Evolutionary conservation across 2,888 invertebrate genomes (phyloP), one percentile per base, ranked within the genome.

Genomic region (Diaprepes abbreviatus): DNA sequence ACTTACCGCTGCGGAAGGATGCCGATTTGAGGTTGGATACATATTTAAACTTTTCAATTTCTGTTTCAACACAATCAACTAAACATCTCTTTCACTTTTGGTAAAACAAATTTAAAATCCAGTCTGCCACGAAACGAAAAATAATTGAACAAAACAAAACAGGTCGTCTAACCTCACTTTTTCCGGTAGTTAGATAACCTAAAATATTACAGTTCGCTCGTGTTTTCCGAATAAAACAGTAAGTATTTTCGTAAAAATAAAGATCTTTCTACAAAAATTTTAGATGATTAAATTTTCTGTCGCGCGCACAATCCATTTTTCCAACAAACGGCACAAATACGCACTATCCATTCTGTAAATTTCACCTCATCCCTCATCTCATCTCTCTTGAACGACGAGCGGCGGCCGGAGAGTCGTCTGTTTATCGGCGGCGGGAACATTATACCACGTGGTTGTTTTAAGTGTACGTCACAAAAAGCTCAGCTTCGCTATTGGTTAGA

Each of bases 11-110:
- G 89, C 89, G 83, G 91, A 89, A 85, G 92, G 91, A 87, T 92
- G 92, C 87, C 92, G 89, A 85, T 91, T 88, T 85, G 90, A 90
- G 83, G 91, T 88, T 83, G 92, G 91, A 87, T 92, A 92, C 92
- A 92, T 92, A 33, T 59, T 70, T 21, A 14, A 50, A 1, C 28
- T n/a, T 28, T 16, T 12, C 7, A 28, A 10, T 14, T 14, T 28
- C 9, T 1, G 7, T 28, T 7, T 43, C 9, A 28, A 17, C 24
- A 45, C 45, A 7, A 28, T 50, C 9, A 50, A 50, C 28, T 16
- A 14, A 50, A 7, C 48, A 50, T 50, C 7, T 50, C 12, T 28
- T 28, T 28, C 12, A 50, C 28, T 3, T 50, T 28, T 28, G 14
- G 5, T 50, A 9, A 28, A 43, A 28, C 9, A 17, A 16, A 21